A percentile compares a stretch with the other conserved stretches of the same genome.
phyloP scores from a whole-genome alignment of 2,797 vertebrate species.

The Odontamblyopus rebecca region DNA sequence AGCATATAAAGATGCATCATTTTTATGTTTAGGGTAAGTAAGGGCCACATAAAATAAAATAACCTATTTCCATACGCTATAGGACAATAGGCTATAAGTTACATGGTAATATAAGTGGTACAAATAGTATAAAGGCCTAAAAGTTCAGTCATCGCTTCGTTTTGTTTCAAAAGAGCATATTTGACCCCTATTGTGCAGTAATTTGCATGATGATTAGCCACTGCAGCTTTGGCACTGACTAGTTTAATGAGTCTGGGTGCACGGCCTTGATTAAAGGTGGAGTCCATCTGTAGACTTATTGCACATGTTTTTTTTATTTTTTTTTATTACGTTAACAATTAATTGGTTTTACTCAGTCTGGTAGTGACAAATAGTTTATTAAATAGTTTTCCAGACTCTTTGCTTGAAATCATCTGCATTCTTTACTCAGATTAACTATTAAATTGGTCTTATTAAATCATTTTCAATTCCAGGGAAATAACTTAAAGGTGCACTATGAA shows the following conservation, averaged over 20 bases:
- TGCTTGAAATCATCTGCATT: slow-evolving; percentile 16
- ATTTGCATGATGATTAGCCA: background rate
- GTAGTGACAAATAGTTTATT: background rate
- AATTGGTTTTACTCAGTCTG: background rate
- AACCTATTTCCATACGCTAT: background rate
- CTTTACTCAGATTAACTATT: background rate
- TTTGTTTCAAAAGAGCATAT: background rate
- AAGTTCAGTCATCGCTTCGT: no score
- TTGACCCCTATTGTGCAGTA: background rate
- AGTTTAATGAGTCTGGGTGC: background rate
- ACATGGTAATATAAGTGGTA: no score
- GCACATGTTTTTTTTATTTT: no score
- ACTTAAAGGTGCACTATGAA: no score
- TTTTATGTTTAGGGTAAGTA: background rate
- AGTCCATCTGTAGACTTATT: background rate
- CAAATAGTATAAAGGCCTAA: no score
- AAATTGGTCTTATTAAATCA: background rate
- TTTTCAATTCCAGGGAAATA: no score
- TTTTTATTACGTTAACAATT: background rate
- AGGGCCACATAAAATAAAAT: background rate
- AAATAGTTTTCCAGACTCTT: slow-evolving; percentile 19
- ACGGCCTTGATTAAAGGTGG: no score
- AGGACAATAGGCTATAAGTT: no score
- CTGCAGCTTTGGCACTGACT: background rate
- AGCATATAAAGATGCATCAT: background rate